Base-by-base conservation (phyloP, 2,888 invertebrate species). In the Heliconius hortense region DNA sequence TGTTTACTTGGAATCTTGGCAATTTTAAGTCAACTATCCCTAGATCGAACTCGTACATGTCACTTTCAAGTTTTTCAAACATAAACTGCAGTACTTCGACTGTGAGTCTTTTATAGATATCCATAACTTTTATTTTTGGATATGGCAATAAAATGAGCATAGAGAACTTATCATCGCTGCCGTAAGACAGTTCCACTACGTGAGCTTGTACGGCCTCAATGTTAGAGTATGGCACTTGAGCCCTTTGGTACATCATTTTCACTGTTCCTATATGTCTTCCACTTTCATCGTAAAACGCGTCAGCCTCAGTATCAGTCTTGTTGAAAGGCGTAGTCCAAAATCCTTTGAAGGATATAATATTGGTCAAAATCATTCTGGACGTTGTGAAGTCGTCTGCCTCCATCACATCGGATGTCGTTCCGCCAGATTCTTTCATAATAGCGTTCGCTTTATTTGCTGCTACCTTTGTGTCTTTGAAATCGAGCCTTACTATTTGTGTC, bases 241-340 rank as follows among this genome's bases (percentile, higher is more conserved):
- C 95, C 79, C 94, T 92, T 81, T 95, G 95, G 79, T 94, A 95
- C 97, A 98, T 97, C 97, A 97, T 97, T 76, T 96, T 95, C 0
- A 97, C 96, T 78, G 91, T 87, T 0, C 95, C 95, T 21, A 94
- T 83, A 21, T 88, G 84, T 15, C 86, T 84, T 60, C 93, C 94
- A 39, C 93, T 86, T 79, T 96, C 96, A 81, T 96, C 93, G 81
- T 93, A 95, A 83, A 96, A 96, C 0, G 93, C 87, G 79, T 95
- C 95, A 1, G 84, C 77, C 1, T 82, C 84, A 0, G 96, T 96
- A 4, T 94, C 92, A 0, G 94, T 86, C 72, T 81, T 84, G 81
- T 96, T 96, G 82, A 96, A 96, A 0, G 96, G 96, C 1, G 87
- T 88, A 74, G 93, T 89, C 97, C 97, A 97, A 21, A 95, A 89